These are phyloP conservation scores for Steinernema feltiae DNA, from an alignment of 1,140 invertebrate genomes.

Conservation along the genomic window DNA sequence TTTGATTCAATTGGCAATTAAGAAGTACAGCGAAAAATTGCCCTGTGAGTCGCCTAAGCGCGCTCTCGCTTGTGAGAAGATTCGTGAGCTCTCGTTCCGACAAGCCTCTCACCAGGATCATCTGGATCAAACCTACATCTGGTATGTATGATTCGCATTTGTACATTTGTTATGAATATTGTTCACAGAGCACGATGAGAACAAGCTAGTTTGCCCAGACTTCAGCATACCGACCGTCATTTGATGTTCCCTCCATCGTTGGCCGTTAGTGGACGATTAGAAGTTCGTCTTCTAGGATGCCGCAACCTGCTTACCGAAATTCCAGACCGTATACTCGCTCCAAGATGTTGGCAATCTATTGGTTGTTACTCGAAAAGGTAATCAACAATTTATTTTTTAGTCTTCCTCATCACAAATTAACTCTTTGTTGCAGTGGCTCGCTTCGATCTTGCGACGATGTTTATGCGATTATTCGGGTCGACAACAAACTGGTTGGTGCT, in stretches of 20 bases:
- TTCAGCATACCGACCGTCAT: background rate
- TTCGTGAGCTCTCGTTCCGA: slow-evolving; percentile 14
- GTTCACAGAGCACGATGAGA: background rate
- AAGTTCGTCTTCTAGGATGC: slow-evolving; percentile 40
- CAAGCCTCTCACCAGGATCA: background rate
- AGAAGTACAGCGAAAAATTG: slow-evolving; percentile 43
- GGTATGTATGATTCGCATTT: too few relatives aligned
- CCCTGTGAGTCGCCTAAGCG: slow-evolving; percentile 24
- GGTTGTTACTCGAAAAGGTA: background rate
- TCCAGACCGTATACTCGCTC: slow-evolving; percentile 24
- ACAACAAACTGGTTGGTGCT: slow-evolving; percentile 90
- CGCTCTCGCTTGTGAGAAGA: background rate
- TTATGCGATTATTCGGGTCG: slow-evolving; percentile 92
- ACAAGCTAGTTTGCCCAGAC: background rate
- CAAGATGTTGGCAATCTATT: background rate
- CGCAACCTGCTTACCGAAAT: slow-evolving; percentile 38
- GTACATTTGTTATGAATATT: too few relatives aligned
- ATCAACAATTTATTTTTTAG: too few relatives aligned
- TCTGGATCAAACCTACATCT: background rate
- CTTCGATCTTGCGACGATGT: slow-evolving; percentile 72
- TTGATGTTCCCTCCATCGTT: slow-evolving; percentile 35
- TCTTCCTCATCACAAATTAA: background rate
- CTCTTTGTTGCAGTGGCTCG: slow-evolving; percentile 14
- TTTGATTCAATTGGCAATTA: slow-evolving; percentile 50
- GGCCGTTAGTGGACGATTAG: slow-evolving; percentile 50